Conservation (phyloP, 1,140 invertebrate genomes). For the Meloidogyne exigua region DNA sequence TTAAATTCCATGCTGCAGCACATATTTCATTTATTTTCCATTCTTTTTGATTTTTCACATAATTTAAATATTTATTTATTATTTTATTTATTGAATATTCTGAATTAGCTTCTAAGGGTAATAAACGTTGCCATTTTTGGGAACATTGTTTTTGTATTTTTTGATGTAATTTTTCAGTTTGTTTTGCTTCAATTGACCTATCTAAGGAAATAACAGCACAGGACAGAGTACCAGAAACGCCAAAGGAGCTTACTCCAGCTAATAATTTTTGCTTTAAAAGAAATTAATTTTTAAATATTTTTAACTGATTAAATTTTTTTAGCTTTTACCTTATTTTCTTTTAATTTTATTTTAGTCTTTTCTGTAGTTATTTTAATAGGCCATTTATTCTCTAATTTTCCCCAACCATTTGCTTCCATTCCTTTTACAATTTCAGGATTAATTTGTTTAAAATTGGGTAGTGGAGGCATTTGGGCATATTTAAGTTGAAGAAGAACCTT, state of each 20-base stretch:
- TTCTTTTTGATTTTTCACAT: background rate
- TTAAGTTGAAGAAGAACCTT: conserved; percentile 25
- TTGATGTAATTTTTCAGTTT: background rate
- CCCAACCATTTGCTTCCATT: background rate
- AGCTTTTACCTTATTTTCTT: background rate
- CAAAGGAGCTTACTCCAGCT: conserved; percentile 41
- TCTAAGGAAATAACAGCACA: conserved; percentile 41
- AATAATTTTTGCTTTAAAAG: background rate
- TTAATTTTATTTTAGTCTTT: background rate
- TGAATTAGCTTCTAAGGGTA: conserved; percentile 43
- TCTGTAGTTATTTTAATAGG: background rate
- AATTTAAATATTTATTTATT: background rate
- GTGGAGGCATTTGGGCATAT: conserved; percentile 21
- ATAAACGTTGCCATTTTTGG: conserved; percentile 13
- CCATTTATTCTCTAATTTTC: conserved; percentile 2
- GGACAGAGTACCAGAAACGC: conserved; percentile 57
- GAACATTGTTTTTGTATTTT: background rate
- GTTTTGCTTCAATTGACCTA: background rate
- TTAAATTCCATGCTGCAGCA: background rate
- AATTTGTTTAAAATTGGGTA: conserved; percentile 31
- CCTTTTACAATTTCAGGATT: conserved; percentile 31
- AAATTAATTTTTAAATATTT: background rate
- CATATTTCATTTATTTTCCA: background rate
- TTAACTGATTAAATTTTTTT: background rate
- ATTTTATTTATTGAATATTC: conserved; percentile 31